Conservation (phyloP, 2,888 invertebrate genomes). For the Phymatocera aterrima region DNA sequence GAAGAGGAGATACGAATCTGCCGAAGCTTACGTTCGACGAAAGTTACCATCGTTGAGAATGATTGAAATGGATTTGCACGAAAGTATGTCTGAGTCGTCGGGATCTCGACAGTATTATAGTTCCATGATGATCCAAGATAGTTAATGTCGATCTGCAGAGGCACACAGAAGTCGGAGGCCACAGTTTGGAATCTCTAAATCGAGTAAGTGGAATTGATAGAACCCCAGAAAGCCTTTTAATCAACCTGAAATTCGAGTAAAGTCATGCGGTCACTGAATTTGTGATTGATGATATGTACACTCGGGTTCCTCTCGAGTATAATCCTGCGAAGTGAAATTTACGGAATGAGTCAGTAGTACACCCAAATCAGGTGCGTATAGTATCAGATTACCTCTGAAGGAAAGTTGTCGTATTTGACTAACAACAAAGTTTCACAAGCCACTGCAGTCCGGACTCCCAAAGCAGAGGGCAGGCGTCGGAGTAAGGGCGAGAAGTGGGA, state of each 20-base stretch:
- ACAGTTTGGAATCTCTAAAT: no score
- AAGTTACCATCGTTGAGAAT: background rate
- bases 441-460: background rate
- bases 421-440: background rate
- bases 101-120: no score
- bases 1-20: constrained; percentile 29
- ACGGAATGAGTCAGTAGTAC: background rate
- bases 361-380: background rate
- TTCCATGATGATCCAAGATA: no score
- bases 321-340: background rate
- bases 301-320: background rate
- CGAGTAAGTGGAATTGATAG: no score
- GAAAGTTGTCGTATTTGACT: background rate
- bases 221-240: no score
- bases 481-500: background rate
- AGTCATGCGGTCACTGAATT: background rate
- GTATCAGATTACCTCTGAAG: background rate
- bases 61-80: background rate
- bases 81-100: no score
- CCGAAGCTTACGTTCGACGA: constrained; percentile 1
- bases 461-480: background rate
- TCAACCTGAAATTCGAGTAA: background rate
- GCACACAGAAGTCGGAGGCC: no score
- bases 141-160: no score
- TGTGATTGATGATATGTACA: background rate